Evolutionary conservation across 2,113 vertebrate genomes (phyloP), one percentile per base, ranked within the genome.

Genomic region (Chiloscyllium plagiosum): DNA sequence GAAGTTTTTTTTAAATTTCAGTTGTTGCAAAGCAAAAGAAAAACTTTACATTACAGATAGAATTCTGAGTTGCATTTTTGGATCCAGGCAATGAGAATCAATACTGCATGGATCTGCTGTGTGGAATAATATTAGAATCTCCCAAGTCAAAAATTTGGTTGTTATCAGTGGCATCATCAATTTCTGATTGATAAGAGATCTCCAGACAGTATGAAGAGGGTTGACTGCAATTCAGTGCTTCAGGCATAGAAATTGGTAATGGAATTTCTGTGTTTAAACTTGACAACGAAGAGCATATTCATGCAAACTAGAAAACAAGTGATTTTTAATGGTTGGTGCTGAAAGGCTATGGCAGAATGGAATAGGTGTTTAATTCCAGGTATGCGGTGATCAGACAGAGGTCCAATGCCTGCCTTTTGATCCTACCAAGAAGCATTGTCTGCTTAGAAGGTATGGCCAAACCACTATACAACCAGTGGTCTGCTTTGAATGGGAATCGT

Each of bases 131-230:
- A 52, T 95, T 95, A 17, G 94, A 72, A 29, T 22, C 24, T 95
- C 69, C 68, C 94, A 42, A 52, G 94, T 50, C 69, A 69, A 47
- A 95, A 50, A 95, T 65, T 50, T 95, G 37, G 4, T 76, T 13
- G 15, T 72, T 15, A 50, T 72, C 94, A 72, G 94, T 24, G 26
- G 24, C 68, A 72, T 70, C 68, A 95, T 95, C 69, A 72, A 72
- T 72, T 95, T 95, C 42, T 95, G 94, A 95, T 95, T 95, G 66
- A 37, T 50, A 52, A 72, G 37, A 95, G 69, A 95, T 95, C 94
- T 95, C 68, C 42, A 47, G 24, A 70, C 26, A 33, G 69, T 95
- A 61, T 65, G 87, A 90, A 61, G 50, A 90, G 8, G 87, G 52
- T 69, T 72, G 69, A 50, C 47, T 72, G 42, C 47, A 72, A 50